Evolutionary conservation across 1,140 invertebrate species (phyloP), one percentile per base, ranked within the genome.

Genomic region (Nymphalis io): DNA sequence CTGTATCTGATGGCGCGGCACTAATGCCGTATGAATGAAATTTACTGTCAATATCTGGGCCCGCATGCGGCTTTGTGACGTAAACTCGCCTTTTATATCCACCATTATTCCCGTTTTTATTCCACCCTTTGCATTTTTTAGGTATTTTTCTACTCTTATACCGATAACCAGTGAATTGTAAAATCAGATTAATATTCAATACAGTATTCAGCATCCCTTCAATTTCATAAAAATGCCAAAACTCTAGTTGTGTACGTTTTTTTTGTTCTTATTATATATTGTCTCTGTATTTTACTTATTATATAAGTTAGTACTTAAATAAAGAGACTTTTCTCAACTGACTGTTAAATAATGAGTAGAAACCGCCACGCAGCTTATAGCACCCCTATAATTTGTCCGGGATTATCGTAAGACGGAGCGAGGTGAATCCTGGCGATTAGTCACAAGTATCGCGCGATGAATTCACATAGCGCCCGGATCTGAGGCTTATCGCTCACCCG

Each of bases 31-130:
- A 91, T 91, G 89, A 91, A 91, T 91, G 86, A 89, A 91, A 91
- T 91, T 91, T 91, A 91, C 87, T 91, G 89, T 91, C 89, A 91
- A 91, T 91, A 91, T 89, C 89, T 85, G 87, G 80, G 87, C 87
- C 89, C 89, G 89, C 87, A 89, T 89, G 86, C 84, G 87, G 89
- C 87, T 91, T 89, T 91, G 89, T 90, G 85, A 88, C 84, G 84
- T 84, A 85, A 85, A 87, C 85, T 88, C 81, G 83, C 84, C 88
- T 87, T 89, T 88, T 89, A 89, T 87, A 83, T 76, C 84, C 79
- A 74, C 83, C 77, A 87, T 88, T 86, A 84, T 87, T 70, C 55
- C 60, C 60, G 40, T 70, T 83, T 85, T 84, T 82, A 81, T 84
- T 82, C 81, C 81, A 76, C 75, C 76, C 72, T 81, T 85, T 84